These are phyloP conservation scores for Phoxinus phoxinus DNA, from an alignment of 2,113 vertebrate genomes.

Conservation along the genomic window DNA sequence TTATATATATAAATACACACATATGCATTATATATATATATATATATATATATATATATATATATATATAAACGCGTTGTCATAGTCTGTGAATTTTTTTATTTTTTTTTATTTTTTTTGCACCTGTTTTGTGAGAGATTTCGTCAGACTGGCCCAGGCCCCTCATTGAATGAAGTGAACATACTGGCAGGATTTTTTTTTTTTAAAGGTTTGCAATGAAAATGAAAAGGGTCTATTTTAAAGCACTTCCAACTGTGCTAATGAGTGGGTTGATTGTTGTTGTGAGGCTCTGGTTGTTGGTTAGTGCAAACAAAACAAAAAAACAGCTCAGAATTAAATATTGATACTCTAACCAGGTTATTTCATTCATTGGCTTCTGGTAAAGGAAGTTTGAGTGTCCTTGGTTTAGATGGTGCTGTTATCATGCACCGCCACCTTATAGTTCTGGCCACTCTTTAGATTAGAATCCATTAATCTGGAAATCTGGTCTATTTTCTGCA, in stretches of 20 bases:
- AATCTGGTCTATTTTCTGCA: conserved; percentile 1
- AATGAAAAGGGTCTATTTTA: neutral
- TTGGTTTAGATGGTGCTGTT: neutral
- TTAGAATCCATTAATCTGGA: conserved; percentile 19
- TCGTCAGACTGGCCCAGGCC: neutral
- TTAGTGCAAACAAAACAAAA: neutral
- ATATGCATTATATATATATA: too few species aligned
- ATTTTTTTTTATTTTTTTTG: too few species aligned
- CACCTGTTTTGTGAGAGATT: neutral
- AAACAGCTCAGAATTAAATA: neutral
- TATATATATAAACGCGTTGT: too few species aligned
- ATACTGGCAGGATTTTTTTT: neutral
- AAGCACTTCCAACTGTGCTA: neutral
- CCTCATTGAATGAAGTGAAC: neutral
- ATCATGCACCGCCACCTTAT: neutral
- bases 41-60: too few species aligned
- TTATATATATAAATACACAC: too few species aligned
- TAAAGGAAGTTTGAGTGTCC: neutral
- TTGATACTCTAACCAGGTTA: neutral
- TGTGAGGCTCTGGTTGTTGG: neutral
- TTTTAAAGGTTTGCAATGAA: neutral
- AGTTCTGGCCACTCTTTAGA: neutral
- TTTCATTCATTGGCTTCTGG: neutral
- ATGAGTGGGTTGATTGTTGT: neutral
- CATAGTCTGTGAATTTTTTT: too few species aligned